These are phyloP conservation scores for Leucophenga montana DNA, from an alignment of 2,888 invertebrate genomes.

Conservation along the genomic window DNA sequence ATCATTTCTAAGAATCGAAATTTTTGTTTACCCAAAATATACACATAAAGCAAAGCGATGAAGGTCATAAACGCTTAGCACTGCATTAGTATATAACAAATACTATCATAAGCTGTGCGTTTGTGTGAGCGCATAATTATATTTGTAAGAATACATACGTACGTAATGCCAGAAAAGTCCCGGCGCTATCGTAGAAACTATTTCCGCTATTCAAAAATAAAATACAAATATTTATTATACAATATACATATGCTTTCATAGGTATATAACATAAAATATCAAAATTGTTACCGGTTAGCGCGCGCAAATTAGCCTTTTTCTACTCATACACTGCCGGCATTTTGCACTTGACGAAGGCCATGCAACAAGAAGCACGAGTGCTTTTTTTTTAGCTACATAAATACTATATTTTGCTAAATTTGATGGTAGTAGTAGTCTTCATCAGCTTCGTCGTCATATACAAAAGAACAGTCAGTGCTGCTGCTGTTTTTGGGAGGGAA, in stretches of 20 bases:
- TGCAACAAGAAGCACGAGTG: constrained; percentile 5
- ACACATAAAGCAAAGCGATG: too few relatives aligned
- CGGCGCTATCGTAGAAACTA: constrained; percentile 4
- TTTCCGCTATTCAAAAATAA: constrained; percentile 20
- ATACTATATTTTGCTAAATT: too few relatives aligned
- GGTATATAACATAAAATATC: not conserved
- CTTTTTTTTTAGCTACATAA: too few relatives aligned
- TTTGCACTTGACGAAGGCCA: constrained; percentile 43
- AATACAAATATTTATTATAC: too few relatives aligned
- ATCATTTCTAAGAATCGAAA: too few relatives aligned
- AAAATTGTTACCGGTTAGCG: constrained; percentile 13
- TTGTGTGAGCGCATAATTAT: not conserved
- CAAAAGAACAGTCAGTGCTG: constrained; percentile 7
- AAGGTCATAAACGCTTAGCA: too few relatives aligned
- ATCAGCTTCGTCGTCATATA: not conserved
- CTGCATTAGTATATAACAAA: not conserved
- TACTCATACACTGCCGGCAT: constrained; percentile 39
- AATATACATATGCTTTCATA: not conserved
- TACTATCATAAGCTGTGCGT: too few relatives aligned
- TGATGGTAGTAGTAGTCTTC: not conserved
- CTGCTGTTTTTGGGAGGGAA: not conserved
- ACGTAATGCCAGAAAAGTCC: not conserved
- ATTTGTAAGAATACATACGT: not conserved
- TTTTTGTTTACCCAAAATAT: too few relatives aligned
- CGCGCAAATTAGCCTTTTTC: constrained; percentile 22